A percentile compares a stretch with the other conserved stretches of the same genome.
Conservation (phyloP, 2,888 invertebrate species). For the Cyclophora punctaria region DNA sequence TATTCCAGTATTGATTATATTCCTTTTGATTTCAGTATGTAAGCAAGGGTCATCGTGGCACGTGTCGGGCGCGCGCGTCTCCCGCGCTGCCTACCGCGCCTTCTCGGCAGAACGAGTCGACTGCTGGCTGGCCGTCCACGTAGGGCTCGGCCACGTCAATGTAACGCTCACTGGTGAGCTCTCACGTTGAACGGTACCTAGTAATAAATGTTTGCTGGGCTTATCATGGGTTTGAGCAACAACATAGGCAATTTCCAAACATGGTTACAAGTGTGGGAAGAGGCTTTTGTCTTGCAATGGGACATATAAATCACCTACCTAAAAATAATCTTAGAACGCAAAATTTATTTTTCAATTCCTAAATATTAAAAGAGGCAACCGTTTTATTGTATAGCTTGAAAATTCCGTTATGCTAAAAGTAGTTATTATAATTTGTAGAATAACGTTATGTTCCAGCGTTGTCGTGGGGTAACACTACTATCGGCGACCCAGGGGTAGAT, state of each 20-base stretch:
- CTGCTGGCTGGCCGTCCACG: conserved; percentile 92
- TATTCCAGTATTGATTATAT: conserved; percentile 2
- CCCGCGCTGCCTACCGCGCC: conserved; percentile 88
- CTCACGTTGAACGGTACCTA: conserved; percentile 25
- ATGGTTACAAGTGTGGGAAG: too few species aligned
- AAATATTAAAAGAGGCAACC: too few species aligned
- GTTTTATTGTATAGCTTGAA: neutral
- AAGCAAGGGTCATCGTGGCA: conserved; percentile 96
- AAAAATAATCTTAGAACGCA: too few species aligned
- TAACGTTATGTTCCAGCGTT: conserved; percentile 41
- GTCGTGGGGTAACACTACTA: conserved; percentile 61
- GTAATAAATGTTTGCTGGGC: conserved; percentile 23
- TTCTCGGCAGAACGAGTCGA: conserved; percentile 91
- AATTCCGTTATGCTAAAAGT: neutral
- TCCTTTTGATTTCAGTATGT: conserved; percentile 78
- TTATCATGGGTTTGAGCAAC: conserved; percentile 1
- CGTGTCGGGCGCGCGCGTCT: conserved; percentile 86
- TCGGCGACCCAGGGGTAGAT: conserved; percentile 79
- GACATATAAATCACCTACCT: neutral
- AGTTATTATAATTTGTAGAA: conserved; percentile 2
- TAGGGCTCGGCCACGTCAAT: conserved; percentile 96
- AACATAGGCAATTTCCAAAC: too few species aligned
- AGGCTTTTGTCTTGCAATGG: too few species aligned
- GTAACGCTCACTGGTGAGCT: conserved; percentile 91
- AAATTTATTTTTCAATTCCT: too few species aligned